Conservation (phyloP, 2,113 vertebrate genomes). For the Sprattus sprattus region DNA sequence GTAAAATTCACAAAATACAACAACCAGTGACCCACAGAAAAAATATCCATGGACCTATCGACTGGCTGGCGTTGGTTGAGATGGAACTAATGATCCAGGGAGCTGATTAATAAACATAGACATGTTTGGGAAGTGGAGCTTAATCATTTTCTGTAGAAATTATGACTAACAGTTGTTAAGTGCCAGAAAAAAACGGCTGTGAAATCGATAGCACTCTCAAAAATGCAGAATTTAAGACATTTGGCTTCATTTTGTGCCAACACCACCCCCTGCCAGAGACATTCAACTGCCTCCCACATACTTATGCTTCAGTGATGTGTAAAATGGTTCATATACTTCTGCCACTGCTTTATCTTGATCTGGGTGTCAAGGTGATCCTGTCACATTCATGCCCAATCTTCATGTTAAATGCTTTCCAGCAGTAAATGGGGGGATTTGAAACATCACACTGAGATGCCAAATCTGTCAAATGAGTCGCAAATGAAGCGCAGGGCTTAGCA, state of each 20-base stretch:
- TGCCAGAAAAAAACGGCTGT: not conserved
- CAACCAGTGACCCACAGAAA: not conserved
- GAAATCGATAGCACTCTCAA: not conserved
- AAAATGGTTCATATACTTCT: not conserved
- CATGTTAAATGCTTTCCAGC: not conserved
- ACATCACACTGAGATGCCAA: not conserved
- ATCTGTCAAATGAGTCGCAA: not conserved
- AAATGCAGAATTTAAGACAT: not conserved
- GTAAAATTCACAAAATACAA: not conserved
- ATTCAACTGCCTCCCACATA: not conserved
- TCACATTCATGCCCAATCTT: not conserved
- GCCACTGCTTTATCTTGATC: not conserved
- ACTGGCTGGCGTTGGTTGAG: not conserved
- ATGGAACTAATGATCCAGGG: not conserved
- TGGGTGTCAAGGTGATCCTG: not conserved
- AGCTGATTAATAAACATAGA: slow-evolving; percentile 4
- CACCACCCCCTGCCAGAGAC: not conserved
- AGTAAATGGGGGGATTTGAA: not conserved
- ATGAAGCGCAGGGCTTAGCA: not conserved
- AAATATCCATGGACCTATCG: slow-evolving; percentile 11
- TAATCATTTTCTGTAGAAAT: slow-evolving; percentile 11
- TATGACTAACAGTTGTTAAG: not conserved
- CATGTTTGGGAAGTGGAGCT: not conserved
- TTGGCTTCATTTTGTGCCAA: not conserved
- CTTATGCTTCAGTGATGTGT: not conserved